Evolutionary conservation across 2,113 vertebrate genomes (phyloP).

Genomic region (Xiphorhynchus elegans): DNA sequence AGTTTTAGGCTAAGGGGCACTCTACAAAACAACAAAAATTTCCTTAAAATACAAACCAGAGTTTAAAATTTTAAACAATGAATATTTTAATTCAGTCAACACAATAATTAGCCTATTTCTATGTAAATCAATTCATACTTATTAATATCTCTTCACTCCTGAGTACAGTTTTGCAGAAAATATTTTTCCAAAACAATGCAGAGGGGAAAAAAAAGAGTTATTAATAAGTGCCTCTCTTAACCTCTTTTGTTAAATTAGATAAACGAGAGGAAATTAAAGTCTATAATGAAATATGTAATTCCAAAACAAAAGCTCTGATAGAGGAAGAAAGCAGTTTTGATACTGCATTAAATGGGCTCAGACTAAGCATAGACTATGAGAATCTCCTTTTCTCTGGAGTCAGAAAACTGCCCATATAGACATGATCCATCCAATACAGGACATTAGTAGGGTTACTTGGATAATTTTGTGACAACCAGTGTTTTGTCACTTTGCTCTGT

Average conservation of each 20-base stretch:
- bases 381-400: neutral
- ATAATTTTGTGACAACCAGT: neutral
- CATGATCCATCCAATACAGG: neutral
- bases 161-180: conserved; percentile 12
- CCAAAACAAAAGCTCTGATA: neutral
- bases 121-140: conserved; percentile 51
- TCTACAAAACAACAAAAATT: neutral
- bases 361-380: neutral
- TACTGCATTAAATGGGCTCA: neutral
- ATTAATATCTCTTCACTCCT: conserved; percentile 27
- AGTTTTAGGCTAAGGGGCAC: neutral
- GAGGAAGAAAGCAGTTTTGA: neutral
- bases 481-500: neutral
- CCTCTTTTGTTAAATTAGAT: conserved; percentile 22
- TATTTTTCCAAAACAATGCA: neutral
- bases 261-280: conserved; percentile 33
- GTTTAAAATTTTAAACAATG: conserved; percentile 5
- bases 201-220: neutral
- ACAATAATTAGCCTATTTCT: conserved; percentile 33
- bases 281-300: neutral
- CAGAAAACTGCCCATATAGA: neutral
- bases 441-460: accelerated
- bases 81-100: neutral
- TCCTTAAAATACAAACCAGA: neutral
- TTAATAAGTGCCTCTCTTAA: conserved; percentile 15